Evolutionary conservation across 2,113 vertebrate genomes (phyloP).

Genomic region (Eonycteris spelaea): DNA sequence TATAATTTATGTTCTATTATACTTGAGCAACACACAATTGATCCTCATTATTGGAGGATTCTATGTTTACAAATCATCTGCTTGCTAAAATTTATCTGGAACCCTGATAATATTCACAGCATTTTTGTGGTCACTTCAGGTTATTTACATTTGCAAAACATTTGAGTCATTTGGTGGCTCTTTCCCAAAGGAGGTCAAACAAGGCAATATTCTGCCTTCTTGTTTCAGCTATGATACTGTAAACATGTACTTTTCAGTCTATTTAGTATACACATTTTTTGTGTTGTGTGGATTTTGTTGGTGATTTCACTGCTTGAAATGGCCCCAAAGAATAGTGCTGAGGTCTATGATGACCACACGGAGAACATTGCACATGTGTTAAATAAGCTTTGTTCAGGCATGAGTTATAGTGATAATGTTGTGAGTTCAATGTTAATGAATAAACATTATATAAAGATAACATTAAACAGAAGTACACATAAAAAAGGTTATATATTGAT

Average conservation of each 20-base stretch:
- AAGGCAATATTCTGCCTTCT: background rate
- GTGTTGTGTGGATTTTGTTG: background rate
- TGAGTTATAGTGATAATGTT: background rate
- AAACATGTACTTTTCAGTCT: background rate
- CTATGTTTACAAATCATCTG: background rate
- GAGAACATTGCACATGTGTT: background rate
- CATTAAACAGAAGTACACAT: background rate
- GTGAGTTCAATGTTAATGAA: background rate
- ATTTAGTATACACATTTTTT: background rate
- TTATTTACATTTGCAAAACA: background rate
- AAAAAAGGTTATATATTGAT: background rate
- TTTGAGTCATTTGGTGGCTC: background rate
- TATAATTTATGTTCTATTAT: background rate
- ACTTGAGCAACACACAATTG: background rate
- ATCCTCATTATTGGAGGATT: background rate
- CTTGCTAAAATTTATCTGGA: background rate
- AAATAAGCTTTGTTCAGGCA: background rate
- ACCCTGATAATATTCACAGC: background rate
- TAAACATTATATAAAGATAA: background rate
- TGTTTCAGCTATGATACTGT: background rate
- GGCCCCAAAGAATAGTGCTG: background rate
- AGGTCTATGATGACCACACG: background rate
- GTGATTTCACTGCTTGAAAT: background rate
- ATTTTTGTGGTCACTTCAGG: background rate
- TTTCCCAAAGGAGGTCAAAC: background rate